These are phyloP conservation scores for Synanthedon formicaeformis DNA, from an alignment of 2,888 invertebrate species.

Conservation along the genomic window DNA sequence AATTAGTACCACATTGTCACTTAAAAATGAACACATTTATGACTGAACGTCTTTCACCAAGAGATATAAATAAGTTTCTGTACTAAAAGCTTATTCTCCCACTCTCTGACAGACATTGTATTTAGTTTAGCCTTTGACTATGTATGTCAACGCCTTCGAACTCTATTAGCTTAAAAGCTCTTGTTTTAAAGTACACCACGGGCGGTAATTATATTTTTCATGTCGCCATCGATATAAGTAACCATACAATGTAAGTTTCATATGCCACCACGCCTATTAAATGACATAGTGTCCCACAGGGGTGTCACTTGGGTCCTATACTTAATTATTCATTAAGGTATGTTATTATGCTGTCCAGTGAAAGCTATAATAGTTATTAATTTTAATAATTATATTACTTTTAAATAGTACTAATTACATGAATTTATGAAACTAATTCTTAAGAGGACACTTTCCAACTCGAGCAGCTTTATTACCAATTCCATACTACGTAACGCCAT, in stretches of 20 bases:
- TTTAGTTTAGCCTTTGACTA: background rate
- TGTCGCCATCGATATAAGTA: slow-evolving; percentile 18
- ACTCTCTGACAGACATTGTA: background rate
- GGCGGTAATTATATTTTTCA: slow-evolving; percentile 27
- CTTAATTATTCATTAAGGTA: background rate
- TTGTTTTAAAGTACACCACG: slow-evolving; percentile 12
- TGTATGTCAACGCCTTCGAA: background rate
- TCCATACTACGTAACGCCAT: no score
- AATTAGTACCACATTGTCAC: no score
- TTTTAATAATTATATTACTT: background rate
- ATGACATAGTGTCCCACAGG: slow-evolving; percentile 22
- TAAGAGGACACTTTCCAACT: no score
- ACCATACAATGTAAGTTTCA: slow-evolving; percentile 16
- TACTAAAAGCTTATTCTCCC: background rate
- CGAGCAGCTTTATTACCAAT: no score
- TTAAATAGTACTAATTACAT: no score
- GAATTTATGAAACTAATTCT: no score
- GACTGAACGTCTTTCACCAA: no score
- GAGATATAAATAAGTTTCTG: background rate
- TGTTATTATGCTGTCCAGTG: background rate
- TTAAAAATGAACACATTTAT: no score
- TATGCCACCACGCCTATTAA: slow-evolving; percentile 17
- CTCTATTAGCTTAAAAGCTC: slow-evolving; percentile 25
- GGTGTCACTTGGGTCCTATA: slow-evolving; percentile 16
- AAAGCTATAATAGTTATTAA: background rate